Evolutionary conservation across 2,113 vertebrate genomes (phyloP).

Genomic region (Manacus vitellinus): DNA sequence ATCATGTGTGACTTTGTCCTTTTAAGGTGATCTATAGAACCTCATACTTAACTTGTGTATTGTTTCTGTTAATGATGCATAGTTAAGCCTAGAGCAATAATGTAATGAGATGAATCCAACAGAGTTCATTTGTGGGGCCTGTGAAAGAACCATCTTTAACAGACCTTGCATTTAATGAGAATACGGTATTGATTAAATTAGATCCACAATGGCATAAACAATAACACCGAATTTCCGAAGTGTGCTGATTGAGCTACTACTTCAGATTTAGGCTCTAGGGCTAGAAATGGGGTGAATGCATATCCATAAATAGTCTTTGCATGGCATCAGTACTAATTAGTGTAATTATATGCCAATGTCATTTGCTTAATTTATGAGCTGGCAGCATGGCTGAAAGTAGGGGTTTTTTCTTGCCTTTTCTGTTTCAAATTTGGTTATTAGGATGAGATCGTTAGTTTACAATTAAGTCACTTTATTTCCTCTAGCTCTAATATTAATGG

Average conservation of each 20-base stretch:
- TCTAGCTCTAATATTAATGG: conserved; percentile 69
- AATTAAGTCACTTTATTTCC: conserved; percentile 72
- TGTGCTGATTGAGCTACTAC: conserved; percentile 31
- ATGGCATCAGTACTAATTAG: conserved; percentile 72
- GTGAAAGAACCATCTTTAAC: conserved; percentile 39
- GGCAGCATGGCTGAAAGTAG: conserved; percentile 61
- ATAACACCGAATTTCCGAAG: conserved; percentile 46
- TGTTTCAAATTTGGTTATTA: conserved; percentile 71
- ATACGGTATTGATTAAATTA: conserved; percentile 67
- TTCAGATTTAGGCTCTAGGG: conserved; percentile 53
- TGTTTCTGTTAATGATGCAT: conserved; percentile 54
- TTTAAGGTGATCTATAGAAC: conserved; percentile 42
- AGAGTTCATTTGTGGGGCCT: conserved; percentile 45
- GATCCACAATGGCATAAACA: conserved; percentile 28
- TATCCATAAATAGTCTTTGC: conserved; percentile 66
- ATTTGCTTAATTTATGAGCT: conserved; percentile 76
- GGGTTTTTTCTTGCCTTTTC: conserved; percentile 49
- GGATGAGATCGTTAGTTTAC: conserved; percentile 74
- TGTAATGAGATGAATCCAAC: conserved; percentile 43
- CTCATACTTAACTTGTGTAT: conserved; percentile 1
- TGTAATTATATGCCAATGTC: conserved; percentile 71
- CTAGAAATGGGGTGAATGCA: conserved; percentile 57
- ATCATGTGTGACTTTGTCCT: not conserved
- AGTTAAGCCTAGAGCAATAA: conserved; percentile 56
- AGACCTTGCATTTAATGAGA: conserved; percentile 63